phyloP scores from a whole-genome alignment of 1,140 invertebrate genomes.

The Parasteatoda tepidariorum region DNA sequence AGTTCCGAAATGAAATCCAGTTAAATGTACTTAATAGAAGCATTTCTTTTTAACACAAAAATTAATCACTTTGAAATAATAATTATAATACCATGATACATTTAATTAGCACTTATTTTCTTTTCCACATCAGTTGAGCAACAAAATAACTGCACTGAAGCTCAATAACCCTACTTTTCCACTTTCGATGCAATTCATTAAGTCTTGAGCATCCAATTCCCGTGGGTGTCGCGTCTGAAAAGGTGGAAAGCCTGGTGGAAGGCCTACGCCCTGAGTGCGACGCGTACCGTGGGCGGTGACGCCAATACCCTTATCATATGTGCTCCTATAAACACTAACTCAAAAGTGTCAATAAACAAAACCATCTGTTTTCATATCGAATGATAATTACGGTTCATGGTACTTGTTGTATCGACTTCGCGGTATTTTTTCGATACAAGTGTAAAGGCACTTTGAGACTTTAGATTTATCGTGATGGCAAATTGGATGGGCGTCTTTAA shows the following conservation, averaged over 20 bases:
- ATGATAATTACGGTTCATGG: conserved; percentile 20
- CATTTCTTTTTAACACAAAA: no score
- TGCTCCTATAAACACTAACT: neutral
- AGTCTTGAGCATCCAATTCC: neutral
- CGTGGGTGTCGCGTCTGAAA: conserved; percentile 43
- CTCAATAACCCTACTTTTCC: conserved; percentile 2
- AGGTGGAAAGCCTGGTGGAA: conserved; percentile 34
- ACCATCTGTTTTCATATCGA: conserved; percentile 43
- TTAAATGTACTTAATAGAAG: no score
- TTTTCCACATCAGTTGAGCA: no score
- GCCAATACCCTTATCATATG: conserved; percentile 20
- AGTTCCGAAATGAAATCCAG: no score
- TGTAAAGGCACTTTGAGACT: neutral
- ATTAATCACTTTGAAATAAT: no score
- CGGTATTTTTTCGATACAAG: neutral
- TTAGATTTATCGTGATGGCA: neutral
- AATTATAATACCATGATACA: no score
- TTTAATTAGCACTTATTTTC: no score
- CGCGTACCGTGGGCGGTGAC: conserved; percentile 39
- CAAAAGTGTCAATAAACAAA: conserved; percentile 43
- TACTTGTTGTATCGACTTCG: neutral
- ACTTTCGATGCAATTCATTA: neutral
- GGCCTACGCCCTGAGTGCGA: neutral
- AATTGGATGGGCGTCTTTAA: neutral
- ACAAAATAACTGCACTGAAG: neutral